phyloP scores from a whole-genome alignment of 2,888 invertebrate genomes.

The Cryptocephalus primarius region DNA sequence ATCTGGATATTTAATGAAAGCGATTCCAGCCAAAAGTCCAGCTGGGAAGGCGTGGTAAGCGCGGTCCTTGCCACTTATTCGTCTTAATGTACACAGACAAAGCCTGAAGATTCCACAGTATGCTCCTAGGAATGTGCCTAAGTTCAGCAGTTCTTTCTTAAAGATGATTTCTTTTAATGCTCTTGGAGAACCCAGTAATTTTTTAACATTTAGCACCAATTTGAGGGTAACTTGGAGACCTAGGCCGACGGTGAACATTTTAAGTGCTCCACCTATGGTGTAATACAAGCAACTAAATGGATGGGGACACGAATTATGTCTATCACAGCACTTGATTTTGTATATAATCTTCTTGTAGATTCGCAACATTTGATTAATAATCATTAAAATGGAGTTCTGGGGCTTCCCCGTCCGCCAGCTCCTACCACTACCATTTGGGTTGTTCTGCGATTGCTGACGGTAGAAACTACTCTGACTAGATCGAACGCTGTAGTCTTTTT shows the following conservation, averaged over 20 bases:
- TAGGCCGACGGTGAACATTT: slow-evolving; percentile 51
- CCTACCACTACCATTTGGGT: slow-evolving; percentile 18
- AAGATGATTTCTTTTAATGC: slow-evolving; percentile 42
- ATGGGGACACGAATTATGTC: slow-evolving; percentile 48
- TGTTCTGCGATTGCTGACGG: slow-evolving; percentile 23
- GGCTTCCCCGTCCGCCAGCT: slow-evolving; percentile 22
- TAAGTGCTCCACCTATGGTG: slow-evolving; percentile 43
- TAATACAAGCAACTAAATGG: slow-evolving; percentile 51
- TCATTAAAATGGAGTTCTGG: slow-evolving; percentile 30
- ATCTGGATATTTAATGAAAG: slow-evolving; percentile 64
- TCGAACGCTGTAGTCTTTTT: slow-evolving; percentile 32
- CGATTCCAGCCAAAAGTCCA: slow-evolving; percentile 56
- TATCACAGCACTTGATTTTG: slow-evolving; percentile 40
- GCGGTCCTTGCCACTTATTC: slow-evolving; percentile 49
- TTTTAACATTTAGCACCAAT: slow-evolving; percentile 44
- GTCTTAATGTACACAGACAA: slow-evolving; percentile 54
- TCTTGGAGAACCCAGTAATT: slow-evolving; percentile 42
- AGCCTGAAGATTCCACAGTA: slow-evolving; percentile 53
- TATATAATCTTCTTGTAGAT: slow-evolving; percentile 38
- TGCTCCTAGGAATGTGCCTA: slow-evolving; percentile 59
- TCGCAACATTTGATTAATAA: slow-evolving; percentile 35
- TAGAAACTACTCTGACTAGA: slow-evolving; percentile 27
- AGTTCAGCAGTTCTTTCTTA: slow-evolving; percentile 44
- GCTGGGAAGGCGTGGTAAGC: slow-evolving; percentile 55
- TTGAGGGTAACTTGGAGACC: slow-evolving; percentile 50